Percentiles rank a stretch among this genome's conserved stretches.
These are phyloP conservation scores for Brachycybe producta DNA, from an alignment of 2,888 invertebrate species.

Conservation along the genomic window DNA sequence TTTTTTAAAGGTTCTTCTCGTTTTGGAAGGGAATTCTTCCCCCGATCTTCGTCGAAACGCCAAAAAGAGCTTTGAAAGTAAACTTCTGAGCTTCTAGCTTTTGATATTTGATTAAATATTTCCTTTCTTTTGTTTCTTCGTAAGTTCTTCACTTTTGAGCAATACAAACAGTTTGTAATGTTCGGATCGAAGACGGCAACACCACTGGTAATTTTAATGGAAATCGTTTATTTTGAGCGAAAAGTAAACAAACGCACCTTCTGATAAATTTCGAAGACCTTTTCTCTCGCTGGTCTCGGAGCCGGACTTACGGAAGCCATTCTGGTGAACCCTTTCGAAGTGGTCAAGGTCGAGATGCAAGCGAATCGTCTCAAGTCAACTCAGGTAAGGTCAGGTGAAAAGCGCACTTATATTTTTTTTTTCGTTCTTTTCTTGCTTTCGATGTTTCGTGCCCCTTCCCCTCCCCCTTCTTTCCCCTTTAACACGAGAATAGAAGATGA, in stretches of 20 bases:
- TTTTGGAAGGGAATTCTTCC: slow-evolving; percentile 91
- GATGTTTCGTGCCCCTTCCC: neutral
- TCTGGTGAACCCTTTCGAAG: slow-evolving; percentile 87
- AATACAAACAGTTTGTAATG: slow-evolving; percentile 72
- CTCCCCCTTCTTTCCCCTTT: neutral
- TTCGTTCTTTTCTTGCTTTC: too few species aligned
- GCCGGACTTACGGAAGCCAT: slow-evolving; percentile 86
- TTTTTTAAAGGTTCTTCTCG: slow-evolving; percentile 42
- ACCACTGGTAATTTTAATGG: slow-evolving; percentile 60
- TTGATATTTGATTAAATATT: slow-evolving; percentile 5
- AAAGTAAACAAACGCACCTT: slow-evolving; percentile 26
- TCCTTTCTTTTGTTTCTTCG: slow-evolving; percentile 29
- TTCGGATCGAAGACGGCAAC: slow-evolving; percentile 62
- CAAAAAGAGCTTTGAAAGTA: slow-evolving; percentile 80
- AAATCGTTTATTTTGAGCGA: too few species aligned
- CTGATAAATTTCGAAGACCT: too few species aligned
- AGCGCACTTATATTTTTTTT: neutral
- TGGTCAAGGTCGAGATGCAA: slow-evolving; percentile 67
- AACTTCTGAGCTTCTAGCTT: neutral
- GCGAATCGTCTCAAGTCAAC: slow-evolving; percentile 23
- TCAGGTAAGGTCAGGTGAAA: slow-evolving; percentile 7
- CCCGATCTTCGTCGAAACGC: slow-evolving; percentile 85
- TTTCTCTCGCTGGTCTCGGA: slow-evolving; percentile 71
- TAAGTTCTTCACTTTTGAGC: slow-evolving; percentile 85
- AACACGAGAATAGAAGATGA: neutral